A percentile compares a stretch with the other conserved stretches of the same genome.
These are phyloP conservation scores for Sphaeramia orbicularis DNA, from an alignment of 2,797 vertebrate species.

Conservation along the genomic window DNA sequence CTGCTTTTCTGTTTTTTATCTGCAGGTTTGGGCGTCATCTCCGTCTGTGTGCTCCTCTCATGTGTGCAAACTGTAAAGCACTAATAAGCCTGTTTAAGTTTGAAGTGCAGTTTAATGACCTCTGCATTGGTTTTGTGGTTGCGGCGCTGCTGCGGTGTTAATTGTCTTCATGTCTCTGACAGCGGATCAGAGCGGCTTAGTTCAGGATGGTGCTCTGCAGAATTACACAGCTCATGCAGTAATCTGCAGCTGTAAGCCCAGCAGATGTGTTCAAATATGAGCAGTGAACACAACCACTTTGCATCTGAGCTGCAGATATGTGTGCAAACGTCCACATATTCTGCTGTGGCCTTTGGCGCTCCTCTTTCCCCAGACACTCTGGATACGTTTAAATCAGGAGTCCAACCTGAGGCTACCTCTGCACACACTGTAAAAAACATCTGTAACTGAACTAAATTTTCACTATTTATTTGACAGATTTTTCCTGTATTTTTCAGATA, in stretches of 20 bases:
- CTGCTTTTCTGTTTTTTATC: too few relatives aligned
- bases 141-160: constrained; percentile 45
- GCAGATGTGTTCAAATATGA: constrained; percentile 66
- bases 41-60: constrained; percentile 40
- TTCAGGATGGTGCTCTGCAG: constrained; percentile 64
- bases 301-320: constrained; percentile 53
- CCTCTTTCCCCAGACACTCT: constrained; percentile 46
- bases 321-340: constrained; percentile 74
- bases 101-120: constrained; percentile 63
- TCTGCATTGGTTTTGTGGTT: too few relatives aligned
- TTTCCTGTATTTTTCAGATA: too few relatives aligned
- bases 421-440: too few relatives aligned
- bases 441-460: too few relatives aligned
- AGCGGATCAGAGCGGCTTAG: constrained; percentile 74
- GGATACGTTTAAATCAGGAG: constrained; percentile 56
- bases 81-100: constrained; percentile 59
- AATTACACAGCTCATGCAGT: constrained; percentile 57
- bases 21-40: constrained; percentile 19
- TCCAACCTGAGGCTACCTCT: constrained; percentile 60
- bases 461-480: too few relatives aligned
- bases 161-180: constrained; percentile 71
- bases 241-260: constrained; percentile 72
- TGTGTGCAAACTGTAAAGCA: constrained; percentile 42
- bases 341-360: constrained; percentile 65
- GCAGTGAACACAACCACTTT: constrained; percentile 55